Percentiles rank a stretch among this genome's conserved stretches.
Evolutionary conservation across 92 coral and sea anemone genomes (phyloP).

Genomic region (Actinernus sp.): DNA sequence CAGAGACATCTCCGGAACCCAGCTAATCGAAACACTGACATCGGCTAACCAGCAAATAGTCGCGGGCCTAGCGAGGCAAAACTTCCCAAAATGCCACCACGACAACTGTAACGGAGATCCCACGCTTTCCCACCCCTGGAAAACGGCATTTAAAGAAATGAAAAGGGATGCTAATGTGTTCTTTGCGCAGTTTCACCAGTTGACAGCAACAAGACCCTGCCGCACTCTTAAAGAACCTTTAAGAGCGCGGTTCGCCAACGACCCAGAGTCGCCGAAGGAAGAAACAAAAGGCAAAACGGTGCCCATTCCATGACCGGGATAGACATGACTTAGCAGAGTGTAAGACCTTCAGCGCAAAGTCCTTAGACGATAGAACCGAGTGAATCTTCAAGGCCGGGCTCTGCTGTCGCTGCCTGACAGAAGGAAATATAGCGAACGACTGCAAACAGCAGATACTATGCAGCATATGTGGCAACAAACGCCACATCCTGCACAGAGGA

Average conservation of each 20-base stretch:
- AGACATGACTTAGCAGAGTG: slow-evolving; percentile 53
- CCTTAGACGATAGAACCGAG: slow-evolving; percentile 37
- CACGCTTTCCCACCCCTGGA: slow-evolving; percentile 51
- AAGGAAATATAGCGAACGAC: too few species aligned
- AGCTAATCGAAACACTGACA: slow-evolving; percentile 32
- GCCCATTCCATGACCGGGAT: slow-evolving; percentile 48
- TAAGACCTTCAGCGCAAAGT: slow-evolving; percentile 29
- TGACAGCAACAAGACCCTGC: too few species aligned
- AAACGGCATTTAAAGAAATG: slow-evolving; percentile 59
- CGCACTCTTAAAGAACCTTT: too few species aligned
- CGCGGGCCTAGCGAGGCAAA: too few species aligned
- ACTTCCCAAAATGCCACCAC: too few species aligned
- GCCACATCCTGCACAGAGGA: too few species aligned
- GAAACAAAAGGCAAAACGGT: slow-evolving; percentile 34
- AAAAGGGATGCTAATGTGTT: slow-evolving; percentile 16
- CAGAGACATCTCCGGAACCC: slow-evolving; percentile 43
- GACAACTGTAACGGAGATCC: slow-evolving; percentile 28
- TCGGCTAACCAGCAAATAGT: too few species aligned
- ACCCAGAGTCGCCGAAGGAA: slow-evolving; percentile 2
- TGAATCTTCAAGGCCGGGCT: too few species aligned
- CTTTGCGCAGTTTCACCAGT: slow-evolving; percentile 41
- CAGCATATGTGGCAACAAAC: too few species aligned
- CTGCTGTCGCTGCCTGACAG: slow-evolving; percentile 37
- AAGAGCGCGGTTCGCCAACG: too few species aligned
- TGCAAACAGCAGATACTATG: too few species aligned